Conservation (phyloP, 2,797 vertebrate genomes). For the Rhincodon typus region DNA sequence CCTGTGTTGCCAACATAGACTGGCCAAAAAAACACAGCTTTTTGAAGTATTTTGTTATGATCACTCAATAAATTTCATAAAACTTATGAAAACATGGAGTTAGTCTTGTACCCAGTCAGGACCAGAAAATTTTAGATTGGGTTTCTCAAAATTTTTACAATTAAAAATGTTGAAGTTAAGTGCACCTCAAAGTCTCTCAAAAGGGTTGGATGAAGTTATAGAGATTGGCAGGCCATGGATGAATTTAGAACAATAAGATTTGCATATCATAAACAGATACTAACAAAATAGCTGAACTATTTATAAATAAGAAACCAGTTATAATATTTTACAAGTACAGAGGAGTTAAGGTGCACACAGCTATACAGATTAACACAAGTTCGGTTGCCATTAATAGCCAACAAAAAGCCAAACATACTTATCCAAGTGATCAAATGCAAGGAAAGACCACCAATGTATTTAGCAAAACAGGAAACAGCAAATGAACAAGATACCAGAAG, state of each 20-base stretch:
- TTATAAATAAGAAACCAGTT: not conserved
- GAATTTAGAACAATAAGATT: not conserved
- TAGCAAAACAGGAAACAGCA: too few species aligned
- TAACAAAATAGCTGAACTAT: not conserved
- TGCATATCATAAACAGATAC: not conserved
- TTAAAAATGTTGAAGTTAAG: too few species aligned
- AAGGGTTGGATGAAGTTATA: not conserved
- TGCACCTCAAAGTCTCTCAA: too few species aligned
- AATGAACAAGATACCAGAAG: too few species aligned
- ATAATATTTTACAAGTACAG: not conserved
- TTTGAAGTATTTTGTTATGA: too few species aligned
- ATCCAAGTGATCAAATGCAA: not conserved
- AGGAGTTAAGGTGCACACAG: not conserved
- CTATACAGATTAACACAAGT: not conserved
- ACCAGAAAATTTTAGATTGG: too few species aligned
- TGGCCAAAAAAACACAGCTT: too few species aligned
- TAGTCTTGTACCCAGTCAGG: too few species aligned
- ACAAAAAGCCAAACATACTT: not conserved
- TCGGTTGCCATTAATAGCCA: not conserved
- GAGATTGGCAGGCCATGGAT: not conserved
- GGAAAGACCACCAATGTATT: not conserved
- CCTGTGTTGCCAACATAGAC: too few species aligned
- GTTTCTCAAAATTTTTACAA: too few species aligned
- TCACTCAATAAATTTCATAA: too few species aligned
- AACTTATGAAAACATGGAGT: too few species aligned